Evolutionary conservation across 1,140 invertebrate genomes (phyloP), one percentile per base, ranked within the genome.

Genomic region (Leptinotarsa lineolata): DNA sequence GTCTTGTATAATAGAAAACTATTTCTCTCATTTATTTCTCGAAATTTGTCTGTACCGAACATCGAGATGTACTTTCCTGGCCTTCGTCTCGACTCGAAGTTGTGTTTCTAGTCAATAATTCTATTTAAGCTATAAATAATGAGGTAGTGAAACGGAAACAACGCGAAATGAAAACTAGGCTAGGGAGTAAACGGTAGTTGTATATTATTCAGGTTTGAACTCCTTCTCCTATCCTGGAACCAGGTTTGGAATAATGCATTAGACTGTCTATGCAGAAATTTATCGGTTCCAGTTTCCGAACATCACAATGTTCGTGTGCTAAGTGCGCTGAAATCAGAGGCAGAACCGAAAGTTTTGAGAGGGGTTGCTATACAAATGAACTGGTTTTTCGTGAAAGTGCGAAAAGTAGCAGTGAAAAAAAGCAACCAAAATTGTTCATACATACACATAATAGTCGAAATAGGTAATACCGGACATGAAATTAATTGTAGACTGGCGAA

Each of bases 151-250:
- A 39, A 39, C 30, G 64, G 64, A 46, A 66, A 44, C 64, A 46
- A 16, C 64, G 39, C 64, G 39, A 66, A 66, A 66, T 39, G 64
- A 66, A 66, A 66, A 66, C 64, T 66, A 66, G 64, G 64, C 39
- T 66, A 66, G 64, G 64, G 39, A 66, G 64, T 66, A 44, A 66
- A 66, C 64, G 64, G 64, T 66, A 66, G 64, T 44, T 66, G 64
- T 66, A 66, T 46, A 66, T 66, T 39, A 66, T 66, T 66, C 30
- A 66, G 64, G 16, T 13, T n/a, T 54, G 48, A 54, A 54, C 48
- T 54, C 48, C 48, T 54, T 18, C 16, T 54, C 15, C 48, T 18
- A 54, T 54, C 48, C 48, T 54, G 12, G 15, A 54, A 16, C 15
- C 48, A 54, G 64, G 22, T 66, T 66, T 44, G 64, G 64, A 66